A percentile compares a stretch with the other conserved stretches of the same genome.
phyloP scores from a whole-genome alignment of 2,113 vertebrate genomes.

The Prolemur simus region DNA sequence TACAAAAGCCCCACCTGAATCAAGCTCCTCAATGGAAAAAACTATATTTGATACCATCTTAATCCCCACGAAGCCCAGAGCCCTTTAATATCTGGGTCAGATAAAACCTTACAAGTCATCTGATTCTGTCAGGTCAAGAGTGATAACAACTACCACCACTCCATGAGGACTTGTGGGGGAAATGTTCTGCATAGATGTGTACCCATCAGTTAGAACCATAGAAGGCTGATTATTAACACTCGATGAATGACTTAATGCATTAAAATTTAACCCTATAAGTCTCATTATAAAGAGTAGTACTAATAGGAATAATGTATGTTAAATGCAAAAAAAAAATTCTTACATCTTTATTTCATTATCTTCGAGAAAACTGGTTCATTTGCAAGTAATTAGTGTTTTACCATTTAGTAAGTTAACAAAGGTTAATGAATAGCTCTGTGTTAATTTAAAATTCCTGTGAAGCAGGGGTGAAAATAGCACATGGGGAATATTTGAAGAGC shows the following conservation, averaged over 20 bases:
- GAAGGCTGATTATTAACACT: neutral
- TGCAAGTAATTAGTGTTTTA: slow-evolving; percentile 50
- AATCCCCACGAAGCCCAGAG: neutral
- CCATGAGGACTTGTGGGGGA: neutral
- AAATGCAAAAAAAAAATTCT: neutral
- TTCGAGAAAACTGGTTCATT: slow-evolving; percentile 34
- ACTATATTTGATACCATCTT: neutral
- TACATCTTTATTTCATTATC: neutral
- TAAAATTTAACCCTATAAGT: neutral
- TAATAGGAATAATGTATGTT: neutral
- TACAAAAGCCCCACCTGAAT: neutral
- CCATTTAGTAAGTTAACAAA: slow-evolving; percentile 37
- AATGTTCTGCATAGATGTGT: neutral
- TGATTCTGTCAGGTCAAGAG: neutral
- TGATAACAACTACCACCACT: neutral
- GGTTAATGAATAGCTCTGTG: slow-evolving; percentile 41
- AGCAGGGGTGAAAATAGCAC: neutral
- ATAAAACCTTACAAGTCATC: neutral
- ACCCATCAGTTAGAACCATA: neutral
- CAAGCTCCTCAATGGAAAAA: neutral
- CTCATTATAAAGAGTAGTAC: neutral
- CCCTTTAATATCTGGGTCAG: neutral
- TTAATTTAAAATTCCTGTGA: slow-evolving; percentile 46
- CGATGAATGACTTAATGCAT: neutral
- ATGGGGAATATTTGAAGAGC: neutral